Percentiles rank a stretch among this genome's conserved stretches.
phyloP scores from a whole-genome alignment of 37 sponge, comb jelly and placozoan species.

The Tethya wilhelma region DNA sequence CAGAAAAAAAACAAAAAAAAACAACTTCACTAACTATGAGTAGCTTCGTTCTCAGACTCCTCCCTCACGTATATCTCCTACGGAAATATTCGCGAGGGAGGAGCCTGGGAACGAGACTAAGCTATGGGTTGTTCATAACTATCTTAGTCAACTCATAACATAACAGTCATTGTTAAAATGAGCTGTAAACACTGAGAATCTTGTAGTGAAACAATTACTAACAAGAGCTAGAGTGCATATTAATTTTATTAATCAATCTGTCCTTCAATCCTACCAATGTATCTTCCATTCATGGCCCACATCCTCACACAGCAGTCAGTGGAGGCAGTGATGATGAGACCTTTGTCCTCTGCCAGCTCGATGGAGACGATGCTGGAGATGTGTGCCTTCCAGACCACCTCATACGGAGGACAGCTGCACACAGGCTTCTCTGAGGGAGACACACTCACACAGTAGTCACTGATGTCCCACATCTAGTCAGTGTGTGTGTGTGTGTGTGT shows the following conservation, averaged over 20 bases:
- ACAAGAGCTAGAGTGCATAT: too few relatives aligned
- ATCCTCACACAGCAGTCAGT: constrained; percentile 78
- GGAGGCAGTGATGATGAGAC: constrained; percentile 73
- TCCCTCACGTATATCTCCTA: too few relatives aligned
- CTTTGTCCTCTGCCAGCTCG: constrained; percentile 60
- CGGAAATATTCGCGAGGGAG: too few relatives aligned
- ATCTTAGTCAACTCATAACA: neutral
- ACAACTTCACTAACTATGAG: too few relatives aligned
- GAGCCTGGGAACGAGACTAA: neutral
- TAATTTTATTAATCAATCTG: too few relatives aligned
- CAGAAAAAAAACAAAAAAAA: too few relatives aligned
- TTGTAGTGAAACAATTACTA: too few relatives aligned
- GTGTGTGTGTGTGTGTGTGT: too few relatives aligned
- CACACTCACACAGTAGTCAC: constrained; percentile 60
- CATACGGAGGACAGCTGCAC: constrained; percentile 31
- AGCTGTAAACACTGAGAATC: too few relatives aligned
- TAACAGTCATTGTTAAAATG: too few relatives aligned
- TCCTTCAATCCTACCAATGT: constrained; percentile 72
- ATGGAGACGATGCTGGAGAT: constrained; percentile 57
- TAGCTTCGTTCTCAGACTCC: too few relatives aligned
- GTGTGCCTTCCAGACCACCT: constrained; percentile 67
- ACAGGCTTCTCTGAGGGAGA: constrained; percentile 2
- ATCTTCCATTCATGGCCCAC: constrained; percentile 80
- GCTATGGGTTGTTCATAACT: neutral
- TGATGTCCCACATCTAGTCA: constrained; percentile 59